These are phyloP conservation scores for Tuberolachnus salignus DNA, from an alignment of 2,888 invertebrate species.

Conservation along the genomic window DNA sequence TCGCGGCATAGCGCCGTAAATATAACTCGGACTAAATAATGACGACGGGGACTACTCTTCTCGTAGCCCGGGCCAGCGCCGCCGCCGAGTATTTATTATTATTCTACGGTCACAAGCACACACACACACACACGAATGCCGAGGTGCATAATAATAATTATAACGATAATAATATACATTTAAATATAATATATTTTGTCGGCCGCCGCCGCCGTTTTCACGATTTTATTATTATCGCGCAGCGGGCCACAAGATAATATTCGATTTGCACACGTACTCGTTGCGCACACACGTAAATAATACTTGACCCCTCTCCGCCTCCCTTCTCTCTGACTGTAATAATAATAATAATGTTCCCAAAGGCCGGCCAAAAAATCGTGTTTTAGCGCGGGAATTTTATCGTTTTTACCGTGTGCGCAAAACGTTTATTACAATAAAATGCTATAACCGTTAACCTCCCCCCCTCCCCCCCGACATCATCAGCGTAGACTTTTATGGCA, in stretches of 20 bases:
- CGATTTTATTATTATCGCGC: constrained; percentile 39
- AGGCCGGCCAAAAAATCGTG: not conserved
- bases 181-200: not conserved
- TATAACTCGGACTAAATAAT: constrained; percentile 28
- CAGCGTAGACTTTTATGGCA: too few relatives aligned
- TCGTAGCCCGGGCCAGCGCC: not conserved
- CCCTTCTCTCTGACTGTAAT: not conserved
- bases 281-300: not conserved
- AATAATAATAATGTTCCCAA: not conserved
- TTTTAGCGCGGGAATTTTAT: not conserved
- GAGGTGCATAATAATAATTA: not conserved
- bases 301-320: not conserved
- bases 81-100: not conserved
- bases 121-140: not conserved
- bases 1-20: not conserved
- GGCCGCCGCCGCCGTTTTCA: constrained; percentile 12
- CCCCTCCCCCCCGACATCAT: too few relatives aligned
- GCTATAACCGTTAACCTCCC: too few relatives aligned
- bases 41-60: not conserved
- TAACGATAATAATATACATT: too few relatives aligned
- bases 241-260: not conserved
- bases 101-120: not conserved
- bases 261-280: constrained; percentile 45
- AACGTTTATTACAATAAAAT: too few relatives aligned
- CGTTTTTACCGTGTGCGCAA: not conserved